Evolutionary conservation across 2,113 vertebrate genomes (phyloP).

Genomic region (Malaclemys terrapin): DNA sequence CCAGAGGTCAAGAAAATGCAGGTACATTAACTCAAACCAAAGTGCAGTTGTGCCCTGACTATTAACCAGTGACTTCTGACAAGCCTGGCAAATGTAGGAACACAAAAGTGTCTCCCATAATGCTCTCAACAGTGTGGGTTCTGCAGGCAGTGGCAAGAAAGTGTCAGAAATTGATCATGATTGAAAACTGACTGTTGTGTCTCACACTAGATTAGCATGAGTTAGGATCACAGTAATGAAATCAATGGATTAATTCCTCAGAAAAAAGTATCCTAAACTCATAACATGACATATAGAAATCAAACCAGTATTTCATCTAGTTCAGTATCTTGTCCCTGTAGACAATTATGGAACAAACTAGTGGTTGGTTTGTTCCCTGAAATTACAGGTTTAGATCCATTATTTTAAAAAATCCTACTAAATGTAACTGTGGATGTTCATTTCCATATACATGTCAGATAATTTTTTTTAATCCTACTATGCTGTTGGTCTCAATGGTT

Average conservation of each 20-base stretch:
- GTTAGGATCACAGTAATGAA: background rate
- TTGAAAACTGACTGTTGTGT: background rate
- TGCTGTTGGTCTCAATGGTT: background rate
- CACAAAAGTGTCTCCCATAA: background rate
- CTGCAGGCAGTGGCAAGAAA: background rate
- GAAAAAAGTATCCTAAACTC: background rate
- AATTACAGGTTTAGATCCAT: background rate
- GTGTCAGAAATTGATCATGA: background rate
- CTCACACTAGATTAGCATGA: fast-evolving
- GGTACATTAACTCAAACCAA: constrained; percentile 77
- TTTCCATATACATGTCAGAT: background rate
- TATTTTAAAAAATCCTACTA: background rate
- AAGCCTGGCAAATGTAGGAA: background rate
- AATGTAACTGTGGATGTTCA: background rate
- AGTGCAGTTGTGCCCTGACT: background rate
- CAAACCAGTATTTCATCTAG: background rate
- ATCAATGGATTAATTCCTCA: background rate
- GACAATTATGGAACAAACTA: background rate
- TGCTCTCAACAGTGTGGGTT: fast-evolving
- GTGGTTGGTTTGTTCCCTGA: background rate
- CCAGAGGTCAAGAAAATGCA: constrained; percentile 95
- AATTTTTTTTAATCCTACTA: background rate
- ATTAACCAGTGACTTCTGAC: background rate
- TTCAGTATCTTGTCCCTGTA: background rate
- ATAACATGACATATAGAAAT: background rate